A percentile compares a stretch with the other conserved stretches of the same genome.
These are phyloP conservation scores for Sarcophaga variegata DNA, from an alignment of 2,888 invertebrate genomes.

Conservation along the genomic window DNA sequence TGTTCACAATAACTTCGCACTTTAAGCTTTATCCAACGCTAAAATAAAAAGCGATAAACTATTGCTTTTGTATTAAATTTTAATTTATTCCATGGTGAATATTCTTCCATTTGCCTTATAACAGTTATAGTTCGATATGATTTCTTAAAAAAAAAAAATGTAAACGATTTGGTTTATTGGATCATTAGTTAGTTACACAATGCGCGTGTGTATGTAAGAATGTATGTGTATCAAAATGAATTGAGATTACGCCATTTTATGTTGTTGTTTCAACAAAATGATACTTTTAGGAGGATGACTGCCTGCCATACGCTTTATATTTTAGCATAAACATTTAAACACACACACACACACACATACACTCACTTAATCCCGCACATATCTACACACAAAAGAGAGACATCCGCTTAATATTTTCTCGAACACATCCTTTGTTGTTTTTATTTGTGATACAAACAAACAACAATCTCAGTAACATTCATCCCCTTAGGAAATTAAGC, in stretches of 20 bases:
- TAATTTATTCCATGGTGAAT: no score
- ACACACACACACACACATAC: conserved; percentile 24
- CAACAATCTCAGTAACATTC: conserved; percentile 67
- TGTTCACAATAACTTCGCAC: no score
- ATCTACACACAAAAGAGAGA: conserved; percentile 37
- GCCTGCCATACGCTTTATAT: conserved; percentile 50
- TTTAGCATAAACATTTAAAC: conserved; percentile 35
- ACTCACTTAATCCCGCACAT: conserved; percentile 20
- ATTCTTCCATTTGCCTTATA: no score
- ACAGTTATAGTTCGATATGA: no score
- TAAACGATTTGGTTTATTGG: conserved; percentile 40
- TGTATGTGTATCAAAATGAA: conserved; percentile 54
- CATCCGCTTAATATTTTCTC: conserved; percentile 69
- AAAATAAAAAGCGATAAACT: no score
- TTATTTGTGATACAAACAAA: conserved; percentile 60
- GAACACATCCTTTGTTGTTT: conserved; percentile 70
- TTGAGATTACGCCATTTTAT: conserved; percentile 70
- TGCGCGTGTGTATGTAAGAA: neutral
- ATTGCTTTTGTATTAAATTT: no score
- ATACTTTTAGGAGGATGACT: conserved; percentile 59
- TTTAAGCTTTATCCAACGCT: no score
- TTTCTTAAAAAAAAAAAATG: neutral
- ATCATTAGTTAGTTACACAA: conserved; percentile 39
- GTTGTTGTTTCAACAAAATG: conserved; percentile 68
- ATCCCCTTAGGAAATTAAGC: conserved; percentile 70